A percentile compares a stretch with the other conserved stretches of the same genome.
Evolutionary conservation across 2,888 invertebrate genomes (phyloP).

Genomic region (Tipula helvola): DNA sequence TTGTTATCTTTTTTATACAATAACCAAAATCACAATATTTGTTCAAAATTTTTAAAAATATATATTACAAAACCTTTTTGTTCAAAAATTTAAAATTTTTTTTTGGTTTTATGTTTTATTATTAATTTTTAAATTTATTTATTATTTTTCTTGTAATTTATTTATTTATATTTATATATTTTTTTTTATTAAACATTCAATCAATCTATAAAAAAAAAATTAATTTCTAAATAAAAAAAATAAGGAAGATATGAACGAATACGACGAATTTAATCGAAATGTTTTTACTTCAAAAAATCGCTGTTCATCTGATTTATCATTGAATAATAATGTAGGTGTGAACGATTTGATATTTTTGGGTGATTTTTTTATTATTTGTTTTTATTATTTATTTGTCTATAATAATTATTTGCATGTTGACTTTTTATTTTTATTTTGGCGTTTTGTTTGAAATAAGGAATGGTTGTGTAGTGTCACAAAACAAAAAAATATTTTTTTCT

Average conservation of each 20-base stretch:
- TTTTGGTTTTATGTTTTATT: not conserved
- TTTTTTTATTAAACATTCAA: not conserved
- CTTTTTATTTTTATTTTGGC: not conserved
- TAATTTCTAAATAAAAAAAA: not conserved
- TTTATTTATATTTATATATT: not conserved
- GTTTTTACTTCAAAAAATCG: not conserved
- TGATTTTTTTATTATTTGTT: not conserved
- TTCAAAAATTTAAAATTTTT: not conserved
- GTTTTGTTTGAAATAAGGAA: not conserved
- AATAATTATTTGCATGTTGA: not conserved
- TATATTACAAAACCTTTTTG: not conserved
- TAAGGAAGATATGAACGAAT: conserved; percentile 4
- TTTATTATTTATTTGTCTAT: not conserved
- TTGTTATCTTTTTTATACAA: not conserved
- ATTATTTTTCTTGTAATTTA: not conserved
- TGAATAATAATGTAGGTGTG: conserved; percentile 4
- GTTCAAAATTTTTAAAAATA: not conserved
- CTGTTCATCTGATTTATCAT: not conserved
- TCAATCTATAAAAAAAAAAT: not conserved
- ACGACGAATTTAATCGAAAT: conserved; percentile 4
- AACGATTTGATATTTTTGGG: not conserved
- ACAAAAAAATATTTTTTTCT: too few relatives aligned
- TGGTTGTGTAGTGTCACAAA: not conserved
- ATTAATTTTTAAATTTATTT: not conserved
- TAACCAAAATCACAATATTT: conserved; percentile 8